Conservation (phyloP, 2,888 invertebrate genomes). For the Lordiphosa andalusiaca region DNA sequence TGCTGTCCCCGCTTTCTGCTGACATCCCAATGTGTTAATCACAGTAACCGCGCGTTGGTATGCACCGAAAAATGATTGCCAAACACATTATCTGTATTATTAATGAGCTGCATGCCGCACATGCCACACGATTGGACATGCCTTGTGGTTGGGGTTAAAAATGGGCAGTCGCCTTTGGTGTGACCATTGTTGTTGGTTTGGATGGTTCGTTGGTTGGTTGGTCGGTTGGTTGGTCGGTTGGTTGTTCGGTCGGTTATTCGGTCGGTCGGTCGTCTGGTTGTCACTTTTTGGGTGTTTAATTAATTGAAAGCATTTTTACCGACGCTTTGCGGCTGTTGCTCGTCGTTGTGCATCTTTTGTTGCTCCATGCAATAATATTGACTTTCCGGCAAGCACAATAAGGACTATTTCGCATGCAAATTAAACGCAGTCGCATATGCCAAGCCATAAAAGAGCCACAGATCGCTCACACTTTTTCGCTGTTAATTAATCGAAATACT, state of each 20-base stretch:
- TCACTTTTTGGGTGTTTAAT: slow-evolving; percentile 62
- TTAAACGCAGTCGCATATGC: slow-evolving; percentile 23
- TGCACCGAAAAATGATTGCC: slow-evolving; percentile 65
- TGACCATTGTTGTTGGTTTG: slow-evolving; percentile 22
- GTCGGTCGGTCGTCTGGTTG: slow-evolving; percentile 12
- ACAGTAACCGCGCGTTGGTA: slow-evolving; percentile 57
- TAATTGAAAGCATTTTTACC: slow-evolving; percentile 69
- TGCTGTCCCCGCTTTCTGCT: background rate
- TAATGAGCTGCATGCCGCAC: slow-evolving; percentile 66
- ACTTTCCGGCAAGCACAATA: slow-evolving; percentile 48
- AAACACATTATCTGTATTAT: slow-evolving; percentile 65
- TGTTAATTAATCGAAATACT: slow-evolving; percentile 49
- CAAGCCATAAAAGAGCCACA: slow-evolving; percentile 26
- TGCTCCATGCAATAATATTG: slow-evolving; percentile 51
- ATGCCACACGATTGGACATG: slow-evolving; percentile 38
- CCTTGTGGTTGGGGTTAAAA: background rate
- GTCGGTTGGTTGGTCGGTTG: slow-evolving; percentile 24
- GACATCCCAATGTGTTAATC: slow-evolving; percentile 64
- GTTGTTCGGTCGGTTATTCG: slow-evolving; percentile 10
- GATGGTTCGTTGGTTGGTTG: background rate
- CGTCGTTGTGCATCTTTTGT: slow-evolving; percentile 30
- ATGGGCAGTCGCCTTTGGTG: slow-evolving; percentile 5
- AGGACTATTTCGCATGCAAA: slow-evolving; percentile 19
- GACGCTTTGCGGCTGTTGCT: slow-evolving; percentile 48
- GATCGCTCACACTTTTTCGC: slow-evolving; percentile 6